These are phyloP conservation scores for Myxocyprinus asiaticus DNA, from an alignment of 2,113 vertebrate genomes.

Conservation along the genomic window DNA sequence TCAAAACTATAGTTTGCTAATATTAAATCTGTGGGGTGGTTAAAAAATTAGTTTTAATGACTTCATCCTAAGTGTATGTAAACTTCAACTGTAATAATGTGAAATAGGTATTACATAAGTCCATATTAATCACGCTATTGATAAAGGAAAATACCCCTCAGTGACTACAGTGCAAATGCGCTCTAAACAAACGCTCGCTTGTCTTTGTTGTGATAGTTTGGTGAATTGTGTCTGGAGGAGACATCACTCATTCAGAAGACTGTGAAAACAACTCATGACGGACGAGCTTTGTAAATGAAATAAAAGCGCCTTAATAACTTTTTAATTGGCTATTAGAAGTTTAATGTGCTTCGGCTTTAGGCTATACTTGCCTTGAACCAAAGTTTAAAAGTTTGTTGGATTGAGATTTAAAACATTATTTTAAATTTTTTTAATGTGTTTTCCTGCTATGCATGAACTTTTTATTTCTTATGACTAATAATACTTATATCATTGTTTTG, in stretches of 20 bases:
- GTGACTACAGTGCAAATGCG: neutral
- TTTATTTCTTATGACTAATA: neutral
- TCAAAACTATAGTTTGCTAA: too few species aligned
- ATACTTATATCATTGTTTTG: neutral
- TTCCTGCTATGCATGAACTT: neutral
- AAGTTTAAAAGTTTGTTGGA: too few species aligned
- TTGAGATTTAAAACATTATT: too few species aligned
- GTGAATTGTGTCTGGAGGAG: constrained; percentile 60
- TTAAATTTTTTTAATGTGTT: too few species aligned
- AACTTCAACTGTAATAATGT: neutral
- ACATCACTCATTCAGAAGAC: constrained; percentile 55
- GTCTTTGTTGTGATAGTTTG: constrained; percentile 57
- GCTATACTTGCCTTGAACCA: neutral
- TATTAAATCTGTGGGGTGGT: too few species aligned
- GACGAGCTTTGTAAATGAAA: neutral
- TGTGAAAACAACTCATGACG: neutral
- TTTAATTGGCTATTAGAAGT: too few species aligned
- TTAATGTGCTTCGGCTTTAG: neutral
- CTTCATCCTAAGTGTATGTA: too few species aligned
- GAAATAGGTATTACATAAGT: neutral
- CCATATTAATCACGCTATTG: neutral
- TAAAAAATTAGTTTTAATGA: too few species aligned
- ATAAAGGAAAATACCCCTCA: neutral
- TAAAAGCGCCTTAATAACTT: neutral
- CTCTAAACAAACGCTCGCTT: constrained; percentile 23